Base-by-base conservation (phyloP, 1,140 invertebrate genomes). In the Drosophila sechellia region DNA sequence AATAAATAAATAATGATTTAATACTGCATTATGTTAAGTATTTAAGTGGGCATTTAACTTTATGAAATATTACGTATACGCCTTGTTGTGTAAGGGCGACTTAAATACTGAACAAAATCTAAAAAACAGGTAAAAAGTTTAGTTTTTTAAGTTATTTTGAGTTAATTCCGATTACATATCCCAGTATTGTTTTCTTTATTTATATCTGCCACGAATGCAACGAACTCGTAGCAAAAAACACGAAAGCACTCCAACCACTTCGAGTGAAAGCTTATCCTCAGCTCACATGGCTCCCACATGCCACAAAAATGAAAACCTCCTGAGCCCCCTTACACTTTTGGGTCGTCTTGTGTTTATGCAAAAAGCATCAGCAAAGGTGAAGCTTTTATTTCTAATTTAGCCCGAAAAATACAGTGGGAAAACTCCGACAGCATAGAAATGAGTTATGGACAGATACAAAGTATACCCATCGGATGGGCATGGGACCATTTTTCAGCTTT, bases 361-460 rank as follows among this genome's bases (percentile, higher is more conserved):
- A 68, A 74, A 63, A 61, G 61, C 53, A n/a, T 58, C 39, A 31
- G 35, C 61, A 58, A 58, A 54, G 60, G 22, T 61, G 37, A 77
- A 87, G 83, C 83, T 87, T 87, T 87, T 76, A 79, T 87, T 83
- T 83, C 76, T 87, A 83, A 89, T 89, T 89, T 89, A 37, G 42
- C 60, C 59, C 52, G 48, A 73, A 75, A 75, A 60, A 75, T 58
- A 43, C 31, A 50, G 40, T 49, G 45, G 78, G 77, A 37, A 81
- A 79, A 72, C 71, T 69, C 63, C 64, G 71, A 71, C 79, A 77
- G 72, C 79, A 89, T 83, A 60, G 61, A 80, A 71, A 63, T 61
- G 58, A 61, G 31, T 43, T 59, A 61, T 61, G 58, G 17, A 56
- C n/a, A 61, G 48, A 56, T 56, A 53, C 55, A 73, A 72, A 72